phyloP scores from a whole-genome alignment of 2,797 vertebrate species.

The Premnoplex brunnescens region DNA sequence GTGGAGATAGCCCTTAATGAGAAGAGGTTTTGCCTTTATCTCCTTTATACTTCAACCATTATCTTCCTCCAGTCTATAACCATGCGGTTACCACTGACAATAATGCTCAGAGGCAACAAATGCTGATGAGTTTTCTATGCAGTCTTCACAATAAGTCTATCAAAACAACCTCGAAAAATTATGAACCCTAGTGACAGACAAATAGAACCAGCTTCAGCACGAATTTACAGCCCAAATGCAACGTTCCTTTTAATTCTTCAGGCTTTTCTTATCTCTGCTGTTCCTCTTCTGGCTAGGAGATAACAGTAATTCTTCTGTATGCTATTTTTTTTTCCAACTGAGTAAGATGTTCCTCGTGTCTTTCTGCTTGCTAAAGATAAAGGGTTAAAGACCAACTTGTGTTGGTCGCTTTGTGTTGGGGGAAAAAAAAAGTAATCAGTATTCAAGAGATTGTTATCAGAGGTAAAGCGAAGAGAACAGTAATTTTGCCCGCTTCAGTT shows the following conservation, averaged over 20 bases:
- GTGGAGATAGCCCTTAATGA: slow-evolving; percentile 99
- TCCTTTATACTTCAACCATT: slow-evolving; percentile 93
- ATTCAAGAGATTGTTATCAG: slow-evolving; percentile 97
- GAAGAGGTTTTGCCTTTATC: slow-evolving; percentile 94
- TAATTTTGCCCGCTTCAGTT: slow-evolving; percentile 87
- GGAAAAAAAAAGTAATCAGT: slow-evolving; percentile 84
- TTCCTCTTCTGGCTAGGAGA: slow-evolving; percentile 95
- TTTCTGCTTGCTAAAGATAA: slow-evolving; percentile 98
- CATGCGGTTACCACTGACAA: slow-evolving; percentile 94
- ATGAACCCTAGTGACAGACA: slow-evolving; percentile 88
- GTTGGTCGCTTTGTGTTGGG: slow-evolving; percentile 86
- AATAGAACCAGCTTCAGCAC: slow-evolving; percentile 84
- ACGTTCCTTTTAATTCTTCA: slow-evolving; percentile 87
- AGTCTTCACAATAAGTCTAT: slow-evolving; percentile 94
- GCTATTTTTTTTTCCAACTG: slow-evolving; percentile 85
- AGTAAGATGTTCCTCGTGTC: slow-evolving; percentile 89
- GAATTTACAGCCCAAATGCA: slow-evolving; percentile 94
- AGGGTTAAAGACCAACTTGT: slow-evolving; percentile 97
- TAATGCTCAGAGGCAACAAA: slow-evolving; percentile 94
- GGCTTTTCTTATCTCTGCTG: slow-evolving; percentile 94
- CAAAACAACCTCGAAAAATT: slow-evolving; percentile 92
- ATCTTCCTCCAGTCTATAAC: slow-evolving; percentile 97
- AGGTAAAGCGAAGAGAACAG: slow-evolving; percentile 87
- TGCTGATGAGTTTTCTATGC: slow-evolving; percentile 97
- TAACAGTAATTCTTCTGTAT: slow-evolving; percentile 98